Evolutionary conservation across 2,888 invertebrate species (phyloP).

Genomic region (Leptinotarsa rubiginosa): DNA sequence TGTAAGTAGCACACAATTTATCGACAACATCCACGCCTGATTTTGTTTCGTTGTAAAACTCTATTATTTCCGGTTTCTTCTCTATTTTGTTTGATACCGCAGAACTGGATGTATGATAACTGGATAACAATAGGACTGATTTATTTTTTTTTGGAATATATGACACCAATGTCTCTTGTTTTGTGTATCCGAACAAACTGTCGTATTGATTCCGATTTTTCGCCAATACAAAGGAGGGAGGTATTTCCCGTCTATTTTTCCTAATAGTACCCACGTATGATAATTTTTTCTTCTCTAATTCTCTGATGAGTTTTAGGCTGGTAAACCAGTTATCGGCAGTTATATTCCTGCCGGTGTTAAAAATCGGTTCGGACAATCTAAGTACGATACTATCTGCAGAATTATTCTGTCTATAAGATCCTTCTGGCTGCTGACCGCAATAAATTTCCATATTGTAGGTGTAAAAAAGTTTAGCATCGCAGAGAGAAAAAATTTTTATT

Average conservation of each 20-base stretch:
- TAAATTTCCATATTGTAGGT: constrained; percentile 39
- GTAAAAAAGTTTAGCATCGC: too few species aligned
- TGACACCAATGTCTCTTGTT: constrained; percentile 29
- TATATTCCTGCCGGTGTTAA: constrained; percentile 37
- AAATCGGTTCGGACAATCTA: constrained; percentile 31
- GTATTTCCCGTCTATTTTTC: background rate
- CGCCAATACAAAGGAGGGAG: constrained; percentile 21
- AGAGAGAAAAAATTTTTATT: too few species aligned
- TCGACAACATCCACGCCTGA: too few species aligned
- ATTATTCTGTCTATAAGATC: constrained; percentile 32
- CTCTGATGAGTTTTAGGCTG: constrained; percentile 19
- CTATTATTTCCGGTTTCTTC: too few species aligned
- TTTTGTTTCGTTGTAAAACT: too few species aligned
- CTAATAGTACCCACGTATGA: too few species aligned
- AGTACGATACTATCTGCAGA: constrained; percentile 34
- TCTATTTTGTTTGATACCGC: too few species aligned
- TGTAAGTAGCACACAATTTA: too few species aligned
- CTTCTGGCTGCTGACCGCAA: constrained; percentile 39
- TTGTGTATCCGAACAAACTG: constrained; percentile 30
- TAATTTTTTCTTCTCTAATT: background rate
- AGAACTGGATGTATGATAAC: too few species aligned
- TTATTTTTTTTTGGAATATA: constrained; percentile 22
- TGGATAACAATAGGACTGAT: constrained; percentile 13
- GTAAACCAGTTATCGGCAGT: constrained; percentile 45
- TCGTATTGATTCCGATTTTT: constrained; percentile 16